Percentiles rank a stretch among this genome's conserved stretches.
Conservation (phyloP, 2,888 invertebrate genomes). For the Cyaniris semiargus region DNA sequence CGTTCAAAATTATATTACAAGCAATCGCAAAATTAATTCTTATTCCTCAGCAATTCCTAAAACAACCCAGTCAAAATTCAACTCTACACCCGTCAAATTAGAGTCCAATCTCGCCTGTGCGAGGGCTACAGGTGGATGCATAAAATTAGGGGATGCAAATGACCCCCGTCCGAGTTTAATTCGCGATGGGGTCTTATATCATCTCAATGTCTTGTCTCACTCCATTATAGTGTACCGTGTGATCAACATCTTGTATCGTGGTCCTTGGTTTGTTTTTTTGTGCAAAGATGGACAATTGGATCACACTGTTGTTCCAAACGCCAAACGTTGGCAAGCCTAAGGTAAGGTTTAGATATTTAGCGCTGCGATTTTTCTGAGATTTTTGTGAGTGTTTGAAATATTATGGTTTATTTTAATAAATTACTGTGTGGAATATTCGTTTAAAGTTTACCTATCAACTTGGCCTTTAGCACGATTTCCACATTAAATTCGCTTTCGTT, state of each 20-base stretch:
- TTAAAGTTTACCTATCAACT: too few relatives aligned
- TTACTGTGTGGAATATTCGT: not conserved
- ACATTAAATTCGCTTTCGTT: too few relatives aligned
- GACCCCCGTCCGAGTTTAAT: conserved; percentile 56
- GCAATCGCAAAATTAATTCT: not conserved
- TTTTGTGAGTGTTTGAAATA: not conserved
- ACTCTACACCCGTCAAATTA: not conserved
- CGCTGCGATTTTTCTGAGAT: not conserved
- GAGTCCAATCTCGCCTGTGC: not conserved
- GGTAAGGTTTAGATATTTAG: conserved; percentile 51
- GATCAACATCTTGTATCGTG: conserved; percentile 57
- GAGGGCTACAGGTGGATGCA: conserved; percentile 1
- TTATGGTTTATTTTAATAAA: not conserved
- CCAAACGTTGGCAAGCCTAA: conserved; percentile 63
- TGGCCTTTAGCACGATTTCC: too few relatives aligned
- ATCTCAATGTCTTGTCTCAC: conserved; percentile 65
- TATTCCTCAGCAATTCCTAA: not conserved
- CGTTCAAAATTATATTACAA: not conserved
- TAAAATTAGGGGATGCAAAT: conserved; percentile 17
- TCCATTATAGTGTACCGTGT: conserved; percentile 60
- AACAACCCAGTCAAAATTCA: not conserved
- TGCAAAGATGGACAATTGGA: conserved; percentile 71
- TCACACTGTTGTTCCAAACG: conserved; percentile 72
- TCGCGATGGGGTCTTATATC: conserved; percentile 73
- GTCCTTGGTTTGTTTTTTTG: conserved; percentile 30